Evolutionary conservation across 2,113 vertebrate genomes (phyloP).

Genomic region (Colossoma macropomum): DNA sequence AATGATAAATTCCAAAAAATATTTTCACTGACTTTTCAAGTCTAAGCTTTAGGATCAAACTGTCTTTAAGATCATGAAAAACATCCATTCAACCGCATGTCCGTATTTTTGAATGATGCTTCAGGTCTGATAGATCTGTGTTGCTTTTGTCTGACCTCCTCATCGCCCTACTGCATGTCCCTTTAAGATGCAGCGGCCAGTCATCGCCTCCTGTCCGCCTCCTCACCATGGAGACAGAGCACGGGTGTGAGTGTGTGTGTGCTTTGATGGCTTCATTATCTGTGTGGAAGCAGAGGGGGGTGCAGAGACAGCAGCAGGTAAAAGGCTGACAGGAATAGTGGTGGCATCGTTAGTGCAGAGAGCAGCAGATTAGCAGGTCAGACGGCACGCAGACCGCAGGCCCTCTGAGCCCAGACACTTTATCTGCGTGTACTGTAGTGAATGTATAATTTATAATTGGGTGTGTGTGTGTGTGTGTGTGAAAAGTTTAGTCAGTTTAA

Average conservation of each 20-base stretch:
- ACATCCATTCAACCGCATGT: no score
- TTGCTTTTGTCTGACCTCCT: not conserved
- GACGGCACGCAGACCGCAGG: constrained; percentile 11
- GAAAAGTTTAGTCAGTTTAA: not conserved
- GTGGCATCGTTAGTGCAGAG: constrained; percentile 48
- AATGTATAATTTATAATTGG: not conserved
- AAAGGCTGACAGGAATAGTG: constrained; percentile 45
- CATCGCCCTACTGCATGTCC: constrained; percentile 32
- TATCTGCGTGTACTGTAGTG: not conserved
- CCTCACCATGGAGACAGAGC: constrained; percentile 76
- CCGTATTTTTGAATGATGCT: no score
- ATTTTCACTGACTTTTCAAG: no score
- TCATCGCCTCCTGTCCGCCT: constrained; percentile 54
- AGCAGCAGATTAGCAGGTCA: constrained; percentile 56
- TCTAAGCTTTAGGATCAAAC: no score
- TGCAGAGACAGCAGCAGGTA: constrained; percentile 30
- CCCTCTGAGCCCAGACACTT: not conserved
- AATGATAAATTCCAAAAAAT: no score
- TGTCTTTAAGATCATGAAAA: no score
- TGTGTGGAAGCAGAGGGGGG: constrained; percentile 71
- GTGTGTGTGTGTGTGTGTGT: not conserved
- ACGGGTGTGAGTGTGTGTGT: constrained; percentile 64
- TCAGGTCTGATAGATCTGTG: not conserved
- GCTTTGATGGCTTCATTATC: constrained; percentile 82
- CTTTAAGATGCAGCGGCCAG: constrained; percentile 65